A percentile compares a stretch with the other conserved stretches of the same genome.
Evolutionary conservation across 2,113 vertebrate genomes (phyloP).

Genomic region (Hippocampus mohnikei): DNA sequence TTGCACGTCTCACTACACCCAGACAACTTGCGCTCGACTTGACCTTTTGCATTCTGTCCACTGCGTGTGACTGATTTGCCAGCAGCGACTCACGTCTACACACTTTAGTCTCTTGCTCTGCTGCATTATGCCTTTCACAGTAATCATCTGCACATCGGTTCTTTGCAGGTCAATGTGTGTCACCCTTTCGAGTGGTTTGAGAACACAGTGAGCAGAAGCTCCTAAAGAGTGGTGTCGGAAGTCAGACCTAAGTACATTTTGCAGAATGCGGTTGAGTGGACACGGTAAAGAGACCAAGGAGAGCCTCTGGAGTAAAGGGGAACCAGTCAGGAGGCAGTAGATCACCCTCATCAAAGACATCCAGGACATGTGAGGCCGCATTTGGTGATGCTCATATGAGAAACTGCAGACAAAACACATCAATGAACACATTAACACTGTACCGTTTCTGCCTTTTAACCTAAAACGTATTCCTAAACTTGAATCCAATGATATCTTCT

Average conservation of each 20-base stretch:
- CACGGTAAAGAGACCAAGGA: conserved; percentile 70
- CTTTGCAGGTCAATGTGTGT: conserved; percentile 44
- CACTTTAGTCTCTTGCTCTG: conserved; percentile 43
- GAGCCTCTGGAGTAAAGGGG: conserved; percentile 62
- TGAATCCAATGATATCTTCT: too few species aligned
- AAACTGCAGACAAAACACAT: conserved; percentile 49
- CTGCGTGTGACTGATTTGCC: conserved; percentile 47
- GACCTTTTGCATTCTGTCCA: background rate
- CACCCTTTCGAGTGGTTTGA: conserved; percentile 32
- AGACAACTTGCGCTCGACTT: conserved; percentile 37
- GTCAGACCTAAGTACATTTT: conserved; percentile 11
- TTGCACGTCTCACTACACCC: conserved; percentile 27
- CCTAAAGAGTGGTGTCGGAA: background rate
- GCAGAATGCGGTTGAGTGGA: conserved; percentile 57
- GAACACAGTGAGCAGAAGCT: background rate
- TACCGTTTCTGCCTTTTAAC: too few species aligned
- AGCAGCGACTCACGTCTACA: conserved; percentile 68
- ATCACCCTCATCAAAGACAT: conserved; percentile 55
- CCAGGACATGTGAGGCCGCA: conserved; percentile 60
- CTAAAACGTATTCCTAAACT: too few species aligned
- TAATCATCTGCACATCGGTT: conserved; percentile 57
- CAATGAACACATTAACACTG: too few species aligned
- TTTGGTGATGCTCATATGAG: conserved; percentile 52
- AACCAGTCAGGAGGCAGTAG: conserved; percentile 55
- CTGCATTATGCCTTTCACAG: conserved; percentile 40